Conservation (phyloP, 2,888 invertebrate species). For the Pseudococcus jackbeardsleyi region DNA sequence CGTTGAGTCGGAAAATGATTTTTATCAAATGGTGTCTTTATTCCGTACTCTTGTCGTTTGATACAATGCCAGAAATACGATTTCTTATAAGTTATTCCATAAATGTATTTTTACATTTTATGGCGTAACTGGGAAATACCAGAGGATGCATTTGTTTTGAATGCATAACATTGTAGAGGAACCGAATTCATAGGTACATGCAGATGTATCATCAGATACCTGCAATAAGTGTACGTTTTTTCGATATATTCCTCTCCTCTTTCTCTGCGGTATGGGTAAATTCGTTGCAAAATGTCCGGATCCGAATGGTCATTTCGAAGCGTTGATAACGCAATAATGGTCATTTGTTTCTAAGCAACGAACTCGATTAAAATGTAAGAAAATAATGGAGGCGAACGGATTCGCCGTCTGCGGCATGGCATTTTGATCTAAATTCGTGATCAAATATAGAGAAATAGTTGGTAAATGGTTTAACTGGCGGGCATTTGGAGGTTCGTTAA, state of each 20-base stretch:
- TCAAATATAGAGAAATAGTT: constrained; percentile 17
- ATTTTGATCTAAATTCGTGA: constrained; percentile 54
- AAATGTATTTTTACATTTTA: neutral
- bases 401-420: neutral
- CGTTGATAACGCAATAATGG: neutral
- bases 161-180: neutral
- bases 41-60: neutral
- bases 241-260: no score
- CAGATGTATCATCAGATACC: neutral
- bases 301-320: neutral
- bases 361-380: constrained; percentile 27
- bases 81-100: neutral
- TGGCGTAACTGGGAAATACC: neutral
- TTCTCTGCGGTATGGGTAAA: neutral
- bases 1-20: neutral
- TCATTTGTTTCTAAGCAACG: neutral
- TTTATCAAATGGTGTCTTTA: neutral
- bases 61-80: constrained; percentile 13
- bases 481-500: constrained; percentile 41
- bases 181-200: neutral
- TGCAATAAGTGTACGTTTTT: no score
- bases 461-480: constrained; percentile 14
- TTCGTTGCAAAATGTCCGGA: neutral
- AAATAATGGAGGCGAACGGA: neutral
- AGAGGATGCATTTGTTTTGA: constrained; percentile 5